Base-by-base conservation (phyloP, 1,140 invertebrate genomes). In the Drosophila navojoa region DNA sequence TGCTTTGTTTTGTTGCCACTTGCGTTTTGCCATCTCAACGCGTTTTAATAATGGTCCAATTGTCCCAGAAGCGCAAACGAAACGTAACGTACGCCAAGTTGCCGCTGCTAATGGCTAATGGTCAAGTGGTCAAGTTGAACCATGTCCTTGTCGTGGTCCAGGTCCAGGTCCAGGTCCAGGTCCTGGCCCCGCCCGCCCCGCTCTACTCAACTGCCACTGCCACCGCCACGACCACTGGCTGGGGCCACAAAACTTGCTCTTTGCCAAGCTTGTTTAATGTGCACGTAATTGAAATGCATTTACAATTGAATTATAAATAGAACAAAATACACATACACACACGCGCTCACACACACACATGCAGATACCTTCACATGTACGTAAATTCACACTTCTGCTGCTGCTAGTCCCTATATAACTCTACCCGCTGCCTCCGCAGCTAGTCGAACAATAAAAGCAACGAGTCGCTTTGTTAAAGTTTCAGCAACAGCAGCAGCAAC, bases 261-360 rank as follows among this genome's bases (percentile, higher is more conserved):
- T 81, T 79, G 79, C 64, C 68, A 45, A 80, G 79, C 79, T 81
- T 77, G 85, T 80, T 80, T 90, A 89, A 89, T 89, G 84, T 90
- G 84, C 76, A 90, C 85, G 84, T 89, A 89, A 89, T 89, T 89
- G 84, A 89, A 89, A 89, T 89, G 85, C 84, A 89, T 89, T 89
- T 89, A 90, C 84, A 89, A 89, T 90, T 89, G 84, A 89, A 89
- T 89, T 89, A 89, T 89, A 89, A 89, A 90, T 87, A 89, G 80
- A 85, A 62, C 84, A 90, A 90, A 90, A 62, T 73, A 69, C 82
- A 89, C 77, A 86, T 71, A 79, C 60, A 66, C 52, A 52, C 45
- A 50, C 19, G 67, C 44, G 76, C 60, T 61, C 52, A 52, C 45
- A 50, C 19, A 72, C 44, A 59, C 29, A 58, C 7, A 61, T 35